These are phyloP conservation scores for Macrosoma leucophasiata DNA, from an alignment of 2,888 invertebrate genomes.

Conservation along the genomic window DNA sequence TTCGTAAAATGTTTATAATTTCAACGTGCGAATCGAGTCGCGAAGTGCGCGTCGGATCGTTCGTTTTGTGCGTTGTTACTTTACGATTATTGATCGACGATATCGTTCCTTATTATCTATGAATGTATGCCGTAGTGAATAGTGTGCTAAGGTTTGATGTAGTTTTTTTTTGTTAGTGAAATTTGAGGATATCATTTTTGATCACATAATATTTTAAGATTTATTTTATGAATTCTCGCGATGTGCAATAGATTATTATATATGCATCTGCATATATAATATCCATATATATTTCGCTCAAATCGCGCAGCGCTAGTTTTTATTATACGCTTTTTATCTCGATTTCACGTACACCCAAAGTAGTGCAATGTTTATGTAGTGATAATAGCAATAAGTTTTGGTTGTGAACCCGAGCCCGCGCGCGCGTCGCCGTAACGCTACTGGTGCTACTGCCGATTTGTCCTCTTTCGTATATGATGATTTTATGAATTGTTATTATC, in stretches of 20 bases:
- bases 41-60: no score
- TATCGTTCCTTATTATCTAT: slow-evolving; percentile 70
- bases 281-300: slow-evolving; percentile 50
- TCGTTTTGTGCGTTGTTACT: slow-evolving; percentile 39
- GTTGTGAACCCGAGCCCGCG: slow-evolving; percentile 64
- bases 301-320: slow-evolving; percentile 44
- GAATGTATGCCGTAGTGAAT: slow-evolving; percentile 73
- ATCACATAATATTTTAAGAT: slow-evolving; percentile 57
- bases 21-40: no score
- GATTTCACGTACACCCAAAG: slow-evolving; percentile 53
- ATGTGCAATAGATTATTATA: slow-evolving; percentile 52
- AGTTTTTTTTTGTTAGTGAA: slow-evolving; percentile 70
- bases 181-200: slow-evolving; percentile 66
- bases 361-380: slow-evolving; percentile 68
- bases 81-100: slow-evolving; percentile 61
- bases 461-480: slow-evolving; percentile 46
- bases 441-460: slow-evolving; percentile 56
- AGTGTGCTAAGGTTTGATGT: slow-evolving; percentile 75
- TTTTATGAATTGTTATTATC: slow-evolving; percentile 65
- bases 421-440: slow-evolving; percentile 46
- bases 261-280: slow-evolving; percentile 42
- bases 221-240: slow-evolving; percentile 53
- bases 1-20: no score
- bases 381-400: slow-evolving; percentile 74
- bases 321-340: slow-evolving; percentile 50